phyloP scores from a whole-genome alignment of 2,113 vertebrate genomes.

The Tragulus kanchil region DNA sequence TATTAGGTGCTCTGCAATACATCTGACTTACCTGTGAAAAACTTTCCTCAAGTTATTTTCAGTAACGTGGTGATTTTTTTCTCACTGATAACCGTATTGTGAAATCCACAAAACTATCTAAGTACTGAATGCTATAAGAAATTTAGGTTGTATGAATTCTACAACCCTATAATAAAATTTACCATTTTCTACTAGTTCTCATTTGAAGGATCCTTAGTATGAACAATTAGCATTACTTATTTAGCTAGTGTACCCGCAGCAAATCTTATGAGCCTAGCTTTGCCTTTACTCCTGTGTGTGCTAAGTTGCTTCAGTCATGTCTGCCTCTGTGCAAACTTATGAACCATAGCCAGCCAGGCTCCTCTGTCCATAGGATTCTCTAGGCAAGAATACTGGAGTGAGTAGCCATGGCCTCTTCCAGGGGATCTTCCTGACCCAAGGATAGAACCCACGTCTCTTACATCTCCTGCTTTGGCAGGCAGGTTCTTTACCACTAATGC shows the following conservation, averaged over 20 bases:
- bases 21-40: conserved; percentile 82
- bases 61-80: conserved; percentile 75
- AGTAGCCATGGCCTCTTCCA: too few species aligned
- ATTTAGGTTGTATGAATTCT: conserved; percentile 86
- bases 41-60: conserved; percentile 82
- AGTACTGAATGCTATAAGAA: conserved; percentile 83
- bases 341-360: too few species aligned
- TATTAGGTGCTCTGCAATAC: conserved; percentile 81
- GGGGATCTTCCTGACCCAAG: too few species aligned
- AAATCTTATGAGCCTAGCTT: background rate
- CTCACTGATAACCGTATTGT: conserved; percentile 77
- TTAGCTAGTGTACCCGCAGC: background rate
- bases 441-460: too few species aligned
- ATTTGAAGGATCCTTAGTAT: background rate
- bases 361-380: too few species aligned
- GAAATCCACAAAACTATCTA: conserved; percentile 77
- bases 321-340: too few species aligned
- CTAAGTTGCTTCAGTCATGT: too few species aligned
- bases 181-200: conserved; percentile 80
- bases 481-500: too few species aligned
- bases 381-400: too few species aligned
- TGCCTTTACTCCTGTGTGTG: background rate
- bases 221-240: background rate
- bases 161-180: conserved; percentile 89
- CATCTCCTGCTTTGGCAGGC: too few species aligned